phyloP scores from a whole-genome alignment of 2,888 invertebrate species.

The Caenorhabditis doughertyi region DNA sequence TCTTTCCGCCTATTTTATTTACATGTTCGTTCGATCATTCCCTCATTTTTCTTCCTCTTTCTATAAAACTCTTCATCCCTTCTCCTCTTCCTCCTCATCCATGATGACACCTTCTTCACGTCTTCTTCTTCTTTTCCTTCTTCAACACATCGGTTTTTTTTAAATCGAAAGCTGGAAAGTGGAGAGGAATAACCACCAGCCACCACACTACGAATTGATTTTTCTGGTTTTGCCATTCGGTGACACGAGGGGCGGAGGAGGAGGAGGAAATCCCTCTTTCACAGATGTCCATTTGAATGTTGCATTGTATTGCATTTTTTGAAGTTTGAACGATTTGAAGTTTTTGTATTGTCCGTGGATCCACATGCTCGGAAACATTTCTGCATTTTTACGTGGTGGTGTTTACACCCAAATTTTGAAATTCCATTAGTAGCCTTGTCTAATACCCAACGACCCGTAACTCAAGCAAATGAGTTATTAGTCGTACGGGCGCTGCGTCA shows the following conservation, averaged over 20 bases:
- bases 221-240: constrained; percentile 21
- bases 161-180: constrained; percentile 19
- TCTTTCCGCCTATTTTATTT: constrained; percentile 6
- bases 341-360: too few species aligned
- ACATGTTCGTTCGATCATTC: constrained; percentile 1
- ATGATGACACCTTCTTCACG: constrained; percentile 14
- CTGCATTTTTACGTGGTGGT: too few species aligned
- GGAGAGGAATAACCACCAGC: background rate
- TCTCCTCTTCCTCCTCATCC: background rate
- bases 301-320: too few species aligned
- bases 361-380: too few species aligned
- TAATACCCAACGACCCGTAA: too few species aligned
- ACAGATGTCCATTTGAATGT: too few species aligned
- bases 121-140: background rate
- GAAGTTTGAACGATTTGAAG: too few species aligned
- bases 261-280: background rate
- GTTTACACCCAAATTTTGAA: too few species aligned
- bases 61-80: background rate
- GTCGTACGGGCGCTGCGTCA: too few species aligned
- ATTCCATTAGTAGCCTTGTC: too few species aligned
- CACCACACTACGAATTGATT: constrained; percentile 21
- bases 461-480: too few species aligned
- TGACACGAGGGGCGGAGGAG: background rate
- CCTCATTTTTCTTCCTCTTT: background rate
- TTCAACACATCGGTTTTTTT: background rate